Conservation (phyloP, 2,888 invertebrate genomes). For the Neoascia interrupta region DNA sequence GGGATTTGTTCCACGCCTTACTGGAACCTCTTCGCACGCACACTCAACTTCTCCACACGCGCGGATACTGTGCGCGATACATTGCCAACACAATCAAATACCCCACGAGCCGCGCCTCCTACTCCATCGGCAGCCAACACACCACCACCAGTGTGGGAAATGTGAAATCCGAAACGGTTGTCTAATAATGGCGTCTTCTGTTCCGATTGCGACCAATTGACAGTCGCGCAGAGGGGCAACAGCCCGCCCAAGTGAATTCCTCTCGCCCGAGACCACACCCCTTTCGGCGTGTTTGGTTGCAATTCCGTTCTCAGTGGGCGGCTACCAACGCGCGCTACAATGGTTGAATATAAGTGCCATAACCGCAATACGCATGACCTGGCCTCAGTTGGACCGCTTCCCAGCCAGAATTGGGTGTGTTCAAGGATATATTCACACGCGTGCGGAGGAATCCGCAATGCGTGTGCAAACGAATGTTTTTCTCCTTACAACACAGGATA, state of each 20-base stretch:
- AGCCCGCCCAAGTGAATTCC: slow-evolving; percentile 12
- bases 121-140: too few relatives aligned
- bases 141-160: not conserved
- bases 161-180: slow-evolving; percentile 55
- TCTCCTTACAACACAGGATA: not conserved
- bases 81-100: too few relatives aligned
- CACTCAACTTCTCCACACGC: slow-evolving; percentile 12
- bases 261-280: not conserved
- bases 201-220: slow-evolving; percentile 58
- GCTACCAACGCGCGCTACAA: not conserved
- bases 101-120: slow-evolving; percentile 11
- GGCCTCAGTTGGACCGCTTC: slow-evolving; percentile 10
- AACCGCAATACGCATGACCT: slow-evolving; percentile 19
- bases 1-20: slow-evolving; percentile 1
- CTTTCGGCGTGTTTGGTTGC: not conserved
- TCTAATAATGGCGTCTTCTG: slow-evolving; percentile 56
- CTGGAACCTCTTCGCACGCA: not conserved
- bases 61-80: slow-evolving; percentile 30
- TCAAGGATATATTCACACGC: not conserved
- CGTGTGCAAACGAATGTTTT: slow-evolving; percentile 21
- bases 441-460: slow-evolving; percentile 14
- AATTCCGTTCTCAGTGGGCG: not conserved
- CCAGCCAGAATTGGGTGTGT: not conserved
- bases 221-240: slow-evolving; percentile 35
- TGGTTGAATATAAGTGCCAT: slow-evolving; percentile 5